Evolutionary conservation across 2,113 vertebrate genomes (phyloP).

Genomic region (Hippocampus zosterae): DNA sequence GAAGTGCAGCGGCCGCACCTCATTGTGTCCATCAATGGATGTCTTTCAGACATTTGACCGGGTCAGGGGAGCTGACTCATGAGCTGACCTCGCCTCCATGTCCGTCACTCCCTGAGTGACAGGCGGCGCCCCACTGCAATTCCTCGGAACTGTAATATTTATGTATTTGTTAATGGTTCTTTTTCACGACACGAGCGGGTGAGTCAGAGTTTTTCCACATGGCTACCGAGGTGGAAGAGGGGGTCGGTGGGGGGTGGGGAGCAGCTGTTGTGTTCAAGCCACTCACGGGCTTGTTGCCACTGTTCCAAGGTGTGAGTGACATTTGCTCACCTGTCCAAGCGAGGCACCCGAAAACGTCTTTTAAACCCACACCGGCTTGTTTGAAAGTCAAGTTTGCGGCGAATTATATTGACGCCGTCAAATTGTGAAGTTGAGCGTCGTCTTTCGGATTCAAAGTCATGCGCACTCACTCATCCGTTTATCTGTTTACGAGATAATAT

Average conservation of each 20-base stretch:
- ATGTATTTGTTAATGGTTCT: constrained; percentile 61
- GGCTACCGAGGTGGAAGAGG: constrained; percentile 44
- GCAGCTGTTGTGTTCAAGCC: constrained; percentile 43
- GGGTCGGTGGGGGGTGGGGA: constrained; percentile 16
- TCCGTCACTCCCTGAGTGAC: constrained; percentile 48
- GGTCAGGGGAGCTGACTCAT: constrained; percentile 49
- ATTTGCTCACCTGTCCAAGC: constrained; percentile 59
- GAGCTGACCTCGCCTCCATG: constrained; percentile 49
- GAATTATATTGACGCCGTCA: constrained; percentile 38
- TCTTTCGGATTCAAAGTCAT: background rate
- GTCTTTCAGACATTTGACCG: constrained; percentile 52
- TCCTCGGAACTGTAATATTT: constrained; percentile 58
- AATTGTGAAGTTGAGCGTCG: constrained; percentile 7
- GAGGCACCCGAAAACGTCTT: constrained; percentile 45
- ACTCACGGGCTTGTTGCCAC: constrained; percentile 41
- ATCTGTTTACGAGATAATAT: background rate
- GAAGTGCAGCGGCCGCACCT: constrained; percentile 34
- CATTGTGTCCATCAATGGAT: constrained; percentile 32
- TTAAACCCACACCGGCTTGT: constrained; percentile 34
- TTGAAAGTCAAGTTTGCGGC: constrained; percentile 35
- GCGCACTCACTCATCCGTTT: background rate
- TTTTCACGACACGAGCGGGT: constrained; percentile 45
- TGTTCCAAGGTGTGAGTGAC: constrained; percentile 43
- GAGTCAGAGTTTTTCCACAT: constrained; percentile 68
- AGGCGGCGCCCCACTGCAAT: constrained; percentile 45